These are phyloP conservation scores for Branchipolynoe longqiensis DNA, from an alignment of 2,888 invertebrate genomes.

Conservation along the genomic window DNA sequence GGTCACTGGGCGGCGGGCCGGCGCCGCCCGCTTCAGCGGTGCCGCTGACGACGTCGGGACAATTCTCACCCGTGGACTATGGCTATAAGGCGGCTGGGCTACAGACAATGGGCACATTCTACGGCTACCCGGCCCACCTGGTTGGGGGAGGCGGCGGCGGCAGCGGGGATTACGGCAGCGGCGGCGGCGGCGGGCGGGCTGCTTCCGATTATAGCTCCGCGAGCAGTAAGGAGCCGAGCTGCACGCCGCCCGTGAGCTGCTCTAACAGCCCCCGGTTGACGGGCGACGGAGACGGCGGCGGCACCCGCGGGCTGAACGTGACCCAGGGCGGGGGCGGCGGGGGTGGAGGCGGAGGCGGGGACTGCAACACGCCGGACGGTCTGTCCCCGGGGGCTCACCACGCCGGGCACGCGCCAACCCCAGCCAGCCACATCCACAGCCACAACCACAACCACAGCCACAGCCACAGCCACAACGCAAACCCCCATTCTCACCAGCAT, in stretches of 20 bases:
- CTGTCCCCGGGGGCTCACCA: constrained; percentile 36
- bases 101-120: constrained; percentile 1
- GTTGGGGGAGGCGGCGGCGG: background rate
- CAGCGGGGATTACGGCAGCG: background rate
- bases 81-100: background rate
- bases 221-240: constrained; percentile 33
- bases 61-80: constrained; percentile 63
- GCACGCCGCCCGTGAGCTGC: constrained; percentile 56
- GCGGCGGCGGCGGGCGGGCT: constrained; percentile 66
- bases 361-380: constrained; percentile 16
- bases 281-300: background rate
- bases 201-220: constrained; percentile 69
- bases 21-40: background rate
- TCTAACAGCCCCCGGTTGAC: constrained; percentile 24
- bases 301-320: no score
- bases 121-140: background rate
- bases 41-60: background rate
- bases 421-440: constrained; percentile 29
- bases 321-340: background rate
- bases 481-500: constrained; percentile 47
- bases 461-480: constrained; percentile 47
- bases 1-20: background rate
- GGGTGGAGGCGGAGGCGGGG: background rate
- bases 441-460: constrained; percentile 35
- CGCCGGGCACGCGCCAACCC: constrained; percentile 14